Percentiles rank a stretch among this genome's conserved stretches.
These are phyloP conservation scores for Melanocharis versteri DNA, from an alignment of 2,113 vertebrate genomes.

Conservation along the genomic window DNA sequence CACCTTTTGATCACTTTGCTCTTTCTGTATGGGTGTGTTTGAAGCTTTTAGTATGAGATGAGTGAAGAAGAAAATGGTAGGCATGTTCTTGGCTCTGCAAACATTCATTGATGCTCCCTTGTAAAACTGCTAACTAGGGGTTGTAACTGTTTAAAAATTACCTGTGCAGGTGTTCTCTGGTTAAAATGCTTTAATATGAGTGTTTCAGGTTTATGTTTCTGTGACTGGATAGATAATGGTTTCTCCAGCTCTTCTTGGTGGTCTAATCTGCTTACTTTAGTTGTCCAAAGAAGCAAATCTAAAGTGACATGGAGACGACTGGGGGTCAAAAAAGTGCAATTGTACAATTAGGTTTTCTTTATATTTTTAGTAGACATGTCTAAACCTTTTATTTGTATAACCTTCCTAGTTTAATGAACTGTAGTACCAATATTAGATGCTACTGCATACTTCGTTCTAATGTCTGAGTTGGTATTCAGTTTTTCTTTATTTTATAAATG, in stretches of 20 bases:
- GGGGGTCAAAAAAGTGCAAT: background rate
- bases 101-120: rapidly evolving
- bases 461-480: background rate
- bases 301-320: background rate
- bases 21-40: background rate
- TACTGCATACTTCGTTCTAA: background rate
- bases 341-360: background rate
- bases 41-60: background rate
- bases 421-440: background rate
- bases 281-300: background rate
- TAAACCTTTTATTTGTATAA: background rate
- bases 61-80: background rate
- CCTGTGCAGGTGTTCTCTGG: background rate
- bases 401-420: background rate
- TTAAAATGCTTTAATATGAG: background rate
- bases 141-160: background rate
- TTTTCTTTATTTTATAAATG: background rate
- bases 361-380: background rate
- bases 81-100: background rate
- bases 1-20: background rate
- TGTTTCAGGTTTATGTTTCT: background rate
- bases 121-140: background rate
- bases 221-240: background rate
- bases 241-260: background rate
- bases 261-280: background rate